Conservation (phyloP, 2,888 invertebrate genomes). For the Podotricha telesiphe region DNA sequence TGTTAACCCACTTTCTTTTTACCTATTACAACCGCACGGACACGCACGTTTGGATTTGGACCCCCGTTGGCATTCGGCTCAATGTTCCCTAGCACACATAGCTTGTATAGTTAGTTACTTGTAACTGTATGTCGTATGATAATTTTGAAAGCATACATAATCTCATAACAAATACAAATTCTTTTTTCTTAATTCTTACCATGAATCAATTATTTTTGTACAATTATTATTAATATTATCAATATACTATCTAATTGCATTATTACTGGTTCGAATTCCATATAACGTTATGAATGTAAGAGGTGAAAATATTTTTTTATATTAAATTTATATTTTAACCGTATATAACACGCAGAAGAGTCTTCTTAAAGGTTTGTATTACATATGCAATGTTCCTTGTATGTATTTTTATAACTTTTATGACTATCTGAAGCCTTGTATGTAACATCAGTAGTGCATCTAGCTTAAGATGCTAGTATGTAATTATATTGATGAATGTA, state of each 20-base stretch:
- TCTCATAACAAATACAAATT: no score
- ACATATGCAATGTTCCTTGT: not conserved
- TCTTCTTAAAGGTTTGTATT: not conserved
- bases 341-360: not conserved
- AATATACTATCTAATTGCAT: no score
- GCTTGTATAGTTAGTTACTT: no score
- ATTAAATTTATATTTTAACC: not conserved
- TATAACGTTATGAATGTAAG: no score
- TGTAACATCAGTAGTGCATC: not conserved
- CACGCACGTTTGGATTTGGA: not conserved
- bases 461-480: not conserved
- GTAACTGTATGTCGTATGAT: no score
- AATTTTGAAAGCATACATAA: no score
- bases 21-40: not conserved
- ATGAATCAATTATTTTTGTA: no score
- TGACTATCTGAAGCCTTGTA: slow-evolving; percentile 1
- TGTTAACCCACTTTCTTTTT: not conserved
- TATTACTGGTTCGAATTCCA: no score
- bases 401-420: slow-evolving; percentile 6
- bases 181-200: no score
- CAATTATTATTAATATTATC: no score
- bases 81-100: not conserved
- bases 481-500: slow-evolving; percentile 25
- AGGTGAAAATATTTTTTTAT: no score
- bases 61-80: not conserved